A percentile compares a stretch with the other conserved stretches of the same genome.
phyloP scores from a whole-genome alignment of 2,797 vertebrate species.

The Somateria mollissima region DNA sequence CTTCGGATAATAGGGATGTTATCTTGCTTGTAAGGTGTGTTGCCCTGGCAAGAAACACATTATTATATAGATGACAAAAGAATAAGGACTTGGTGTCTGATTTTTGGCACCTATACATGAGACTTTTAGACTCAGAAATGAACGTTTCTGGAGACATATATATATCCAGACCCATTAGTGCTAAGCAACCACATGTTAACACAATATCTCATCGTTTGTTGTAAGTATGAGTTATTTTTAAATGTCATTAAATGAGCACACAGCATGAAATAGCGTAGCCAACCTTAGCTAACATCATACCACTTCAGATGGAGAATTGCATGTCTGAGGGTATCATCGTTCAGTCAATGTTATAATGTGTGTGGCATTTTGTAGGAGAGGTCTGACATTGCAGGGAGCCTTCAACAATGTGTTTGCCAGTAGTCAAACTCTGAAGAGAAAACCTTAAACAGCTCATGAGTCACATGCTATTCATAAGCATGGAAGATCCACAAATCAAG shows the following conservation, averaged over 20 bases:
- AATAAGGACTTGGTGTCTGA: neutral
- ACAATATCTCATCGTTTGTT: neutral
- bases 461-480: neutral
- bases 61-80: neutral
- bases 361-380: neutral
- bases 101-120: neutral
- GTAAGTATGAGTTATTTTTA: neutral
- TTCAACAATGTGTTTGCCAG: neutral
- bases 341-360: accelerated
- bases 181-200: neutral
- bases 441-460: neutral
- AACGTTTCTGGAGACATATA: neutral
- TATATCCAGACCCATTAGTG: neutral
- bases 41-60: neutral
- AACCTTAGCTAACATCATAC: neutral
- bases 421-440: neutral
- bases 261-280: neutral
- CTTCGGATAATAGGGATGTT: neutral
- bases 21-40: neutral
- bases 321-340: accelerated
- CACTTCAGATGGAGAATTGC: conserved; percentile 13
- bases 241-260: neutral
- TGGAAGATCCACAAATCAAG: neutral
- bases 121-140: neutral
- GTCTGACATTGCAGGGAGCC: neutral